phyloP scores from a whole-genome alignment of 2,888 invertebrate species.

The Arrhopalites spinosus region DNA sequence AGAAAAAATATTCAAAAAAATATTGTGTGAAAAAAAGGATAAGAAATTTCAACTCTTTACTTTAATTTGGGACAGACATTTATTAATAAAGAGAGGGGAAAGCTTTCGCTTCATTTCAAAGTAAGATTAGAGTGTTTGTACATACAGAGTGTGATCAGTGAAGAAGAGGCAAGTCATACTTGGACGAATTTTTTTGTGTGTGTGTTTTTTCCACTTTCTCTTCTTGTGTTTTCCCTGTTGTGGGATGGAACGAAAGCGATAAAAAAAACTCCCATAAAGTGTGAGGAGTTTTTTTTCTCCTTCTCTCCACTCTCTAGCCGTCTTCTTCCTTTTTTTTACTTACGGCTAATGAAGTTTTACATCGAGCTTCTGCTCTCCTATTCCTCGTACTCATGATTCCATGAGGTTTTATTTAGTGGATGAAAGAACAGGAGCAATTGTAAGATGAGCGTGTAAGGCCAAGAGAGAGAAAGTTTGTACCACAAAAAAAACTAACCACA shows the following conservation, averaged over 20 bases:
- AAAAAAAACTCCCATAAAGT: neutral
- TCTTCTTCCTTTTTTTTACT: neutral
- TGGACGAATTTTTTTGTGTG: neutral
- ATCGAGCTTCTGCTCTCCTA: neutral
- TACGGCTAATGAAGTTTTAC: no score
- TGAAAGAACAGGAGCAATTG: neutral
- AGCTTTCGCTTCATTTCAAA: no score
- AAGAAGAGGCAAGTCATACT: no score
- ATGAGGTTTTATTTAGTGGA: no score
- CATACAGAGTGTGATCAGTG: no score
- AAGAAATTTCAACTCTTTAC: no score
- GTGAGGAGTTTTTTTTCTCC: neutral
- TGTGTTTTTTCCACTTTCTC: neutral
- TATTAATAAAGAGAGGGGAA: no score
- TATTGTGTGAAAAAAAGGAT: no score
- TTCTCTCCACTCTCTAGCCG: neutral
- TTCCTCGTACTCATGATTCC: no score
- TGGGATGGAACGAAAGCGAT: neutral
- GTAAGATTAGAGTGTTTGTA: no score
- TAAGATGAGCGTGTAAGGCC: neutral
- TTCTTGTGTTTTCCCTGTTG: neutral
- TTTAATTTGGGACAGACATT: no score
- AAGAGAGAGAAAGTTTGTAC: neutral
- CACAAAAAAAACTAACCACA: neutral
- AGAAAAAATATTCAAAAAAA: no score